Evolutionary conservation across 2,113 vertebrate species (phyloP), one percentile per base, ranked within the genome.

Genomic region (Rhineura floridana): DNA sequence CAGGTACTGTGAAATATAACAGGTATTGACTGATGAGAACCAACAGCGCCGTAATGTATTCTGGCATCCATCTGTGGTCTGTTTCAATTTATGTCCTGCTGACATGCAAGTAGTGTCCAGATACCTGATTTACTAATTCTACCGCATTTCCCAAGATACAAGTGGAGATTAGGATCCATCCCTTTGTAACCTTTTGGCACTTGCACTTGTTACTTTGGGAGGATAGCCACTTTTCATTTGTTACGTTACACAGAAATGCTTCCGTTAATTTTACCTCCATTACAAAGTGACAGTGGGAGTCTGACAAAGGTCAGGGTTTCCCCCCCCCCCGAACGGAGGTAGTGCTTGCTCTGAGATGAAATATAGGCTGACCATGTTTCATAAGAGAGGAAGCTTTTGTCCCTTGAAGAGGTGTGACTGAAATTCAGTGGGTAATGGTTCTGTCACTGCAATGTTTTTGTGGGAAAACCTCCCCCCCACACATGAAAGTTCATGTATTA

Each of bases 151-250:
- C 82, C 84, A 84, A 72, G 75, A 81, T 28, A 82, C 2, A 86
- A 75, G 63, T 69, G 87, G 55, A 67, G 33, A 67, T 80, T 44
- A 76, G 77, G 76, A 44, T 55, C 36, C 30, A 76, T 81, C 63
- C 76, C 36, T 81, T 65, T 77, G 33, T 84, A 81, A 84, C 67
- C 86, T 87, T 83, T 65, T 55, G 39, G 36, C 67, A 84, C 62
- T 36, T 84, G 52, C 55, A 84, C 36, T 81, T 76, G 48, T 46
- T 67, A 88, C 46, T 76, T 81, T 67, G 46, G 21, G 48, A 36
- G 48, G 46, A 19, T 50, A 87, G 63, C 28, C 69, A 81, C 72
- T 86, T 89, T 55, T 75, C 63, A 70, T 81, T 81, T 84, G 59
- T 50, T 79, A 65, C 30, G 7, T 42, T 89, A 50, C 77, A 81